Evolutionary conservation across 2,113 vertebrate genomes (phyloP).

Genomic region (Puffinus mauretanicus): DNA sequence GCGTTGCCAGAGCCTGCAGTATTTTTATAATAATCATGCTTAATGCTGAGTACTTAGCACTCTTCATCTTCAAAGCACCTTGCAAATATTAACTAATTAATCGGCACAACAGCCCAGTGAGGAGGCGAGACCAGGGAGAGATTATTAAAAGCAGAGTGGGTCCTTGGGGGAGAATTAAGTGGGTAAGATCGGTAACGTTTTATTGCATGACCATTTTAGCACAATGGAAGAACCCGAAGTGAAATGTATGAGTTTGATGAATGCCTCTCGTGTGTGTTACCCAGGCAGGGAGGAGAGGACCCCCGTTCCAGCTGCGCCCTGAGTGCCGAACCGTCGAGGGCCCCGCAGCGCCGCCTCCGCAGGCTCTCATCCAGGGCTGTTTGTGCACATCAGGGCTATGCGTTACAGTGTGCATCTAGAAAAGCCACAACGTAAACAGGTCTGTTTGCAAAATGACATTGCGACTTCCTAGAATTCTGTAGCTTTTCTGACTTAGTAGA

Average conservation of each 20-base stretch:
- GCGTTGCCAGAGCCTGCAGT: not conserved
- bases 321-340: fast-evolving
- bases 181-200: not conserved
- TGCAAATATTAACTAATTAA: not conserved
- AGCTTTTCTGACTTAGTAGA: not conserved
- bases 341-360: fast-evolving
- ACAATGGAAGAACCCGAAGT: not conserved
- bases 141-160: not conserved
- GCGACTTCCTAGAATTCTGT: not conserved
- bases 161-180: not conserved
- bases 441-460: not conserved
- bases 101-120: not conserved
- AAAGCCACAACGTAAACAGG: not conserved
- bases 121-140: not conserved
- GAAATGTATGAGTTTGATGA: not conserved
- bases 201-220: not conserved
- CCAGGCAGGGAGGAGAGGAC: not conserved
- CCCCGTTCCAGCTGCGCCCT: fast-evolving
- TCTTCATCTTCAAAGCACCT: not conserved
- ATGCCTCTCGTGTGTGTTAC: not conserved
- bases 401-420: not conserved
- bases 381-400: not conserved
- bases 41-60: not conserved
- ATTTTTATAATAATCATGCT: not conserved
- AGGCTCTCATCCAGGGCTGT: not conserved